Evolutionary conservation across 2,888 invertebrate genomes (phyloP).

Genomic region (Dasypogon diadema): DNA sequence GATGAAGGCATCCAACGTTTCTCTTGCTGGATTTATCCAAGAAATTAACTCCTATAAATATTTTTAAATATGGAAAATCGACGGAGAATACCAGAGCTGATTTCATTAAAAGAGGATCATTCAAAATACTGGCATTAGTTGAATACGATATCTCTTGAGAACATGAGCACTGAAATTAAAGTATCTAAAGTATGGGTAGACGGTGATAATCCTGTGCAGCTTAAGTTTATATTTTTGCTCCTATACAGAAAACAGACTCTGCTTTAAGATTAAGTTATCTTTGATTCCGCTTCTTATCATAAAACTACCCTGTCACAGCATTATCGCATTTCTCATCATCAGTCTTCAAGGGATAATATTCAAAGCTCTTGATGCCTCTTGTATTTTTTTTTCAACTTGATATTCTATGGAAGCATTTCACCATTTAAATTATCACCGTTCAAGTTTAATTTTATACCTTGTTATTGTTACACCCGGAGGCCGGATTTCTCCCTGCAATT

Average conservation of each 20-base stretch:
- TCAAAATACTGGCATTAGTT: no score
- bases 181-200: background rate
- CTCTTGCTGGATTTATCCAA: no score
- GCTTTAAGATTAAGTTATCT: conserved; percentile 21
- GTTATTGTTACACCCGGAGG: background rate
- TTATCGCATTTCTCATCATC: background rate
- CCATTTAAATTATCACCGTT: background rate
- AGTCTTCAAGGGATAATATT: background rate
- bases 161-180: no score
- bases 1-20: no score
- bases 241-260: no score
- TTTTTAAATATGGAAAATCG: no score
- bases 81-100: no score
- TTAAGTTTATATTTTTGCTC: no score
- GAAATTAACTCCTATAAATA: no score
- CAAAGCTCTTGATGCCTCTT: background rate
- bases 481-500: background rate
- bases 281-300: conserved; percentile 19
- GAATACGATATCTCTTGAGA: no score
- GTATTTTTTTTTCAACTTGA: background rate
- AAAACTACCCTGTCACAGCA: conserved; percentile 15
- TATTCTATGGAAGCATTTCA: background rate
- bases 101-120: no score
- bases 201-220: no score
- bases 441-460: background rate